Base-by-base conservation (phyloP, 2,113 vertebrate genomes). In the Pangasianodon gigas region DNA sequence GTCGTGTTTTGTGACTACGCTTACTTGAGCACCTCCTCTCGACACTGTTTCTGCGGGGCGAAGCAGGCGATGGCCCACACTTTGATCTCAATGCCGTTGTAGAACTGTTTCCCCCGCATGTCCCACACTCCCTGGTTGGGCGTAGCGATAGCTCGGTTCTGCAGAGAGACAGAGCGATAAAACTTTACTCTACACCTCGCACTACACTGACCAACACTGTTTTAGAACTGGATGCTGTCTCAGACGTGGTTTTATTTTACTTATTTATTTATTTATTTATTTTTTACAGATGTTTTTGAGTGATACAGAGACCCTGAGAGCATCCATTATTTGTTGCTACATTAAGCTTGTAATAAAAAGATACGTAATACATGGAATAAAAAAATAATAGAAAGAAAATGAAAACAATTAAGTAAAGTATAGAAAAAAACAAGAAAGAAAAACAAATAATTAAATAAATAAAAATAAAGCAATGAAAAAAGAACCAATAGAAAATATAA, bases 101-200 rank as follows among this genome's bases (percentile, higher is more conserved):
- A 99, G 95, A 99, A 99, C 96, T 99, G 98, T 93, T 99, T 99
- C 88, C 98, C 98, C 87, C 98, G 94, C 98, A 99, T 99, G 95
- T 99, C 98, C 98, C 98, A 99, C 92, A 99, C 98, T 84, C 98
- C 98, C 92, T 99, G 98, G 95, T 99, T 99, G 93, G 98, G 98
- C 26, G 98, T 99, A 80, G 98, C 98, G 84, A 99, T 99, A 92
- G 98, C 98, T 88, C 98, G 97, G 93, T 99, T 99, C 98, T 99
- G 96, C 91, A n/a, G 41, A 32, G 16, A 87, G 44, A 54, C 87
- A 87, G 29, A n/a, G 48, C 8, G 6, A 75, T 21, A 24, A 67
- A 46, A 62, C 29, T 11, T 77, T 46, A 77, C 44, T 13, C 21
- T 48, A 71, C n/a, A 71, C n/a, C 13, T 32, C 11, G 21, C 18